Percentiles rank a stretch among this genome's conserved stretches.
phyloP scores from a whole-genome alignment of 2,888 invertebrate species.

The Thelaira solivaga region DNA sequence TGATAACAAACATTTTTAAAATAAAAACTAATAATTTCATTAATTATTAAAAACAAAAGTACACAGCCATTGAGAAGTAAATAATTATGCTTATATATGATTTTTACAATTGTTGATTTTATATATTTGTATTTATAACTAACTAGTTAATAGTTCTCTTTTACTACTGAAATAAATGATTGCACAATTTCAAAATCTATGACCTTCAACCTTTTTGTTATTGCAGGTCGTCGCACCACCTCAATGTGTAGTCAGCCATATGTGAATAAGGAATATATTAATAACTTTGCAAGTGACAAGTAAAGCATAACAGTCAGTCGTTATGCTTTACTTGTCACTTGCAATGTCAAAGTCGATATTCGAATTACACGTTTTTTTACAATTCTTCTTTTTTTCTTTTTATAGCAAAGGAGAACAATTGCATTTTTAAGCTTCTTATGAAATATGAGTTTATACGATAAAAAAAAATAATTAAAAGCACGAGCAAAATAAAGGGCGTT shows the following conservation, averaged over 20 bases:
- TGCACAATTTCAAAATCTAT: background rate
- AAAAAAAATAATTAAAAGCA: background rate
- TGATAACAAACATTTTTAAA: no score
- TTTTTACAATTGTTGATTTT: no score
- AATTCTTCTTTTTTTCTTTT: background rate
- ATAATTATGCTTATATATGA: no score
- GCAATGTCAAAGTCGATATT: constrained; percentile 53
- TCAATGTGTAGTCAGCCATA: background rate
- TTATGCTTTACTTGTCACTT: constrained; percentile 28
- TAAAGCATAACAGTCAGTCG: background rate
- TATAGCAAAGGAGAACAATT: background rate
- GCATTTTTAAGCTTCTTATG: constrained; percentile 8
- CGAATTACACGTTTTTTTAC: background rate
- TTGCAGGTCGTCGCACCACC: no score
- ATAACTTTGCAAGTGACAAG: background rate
- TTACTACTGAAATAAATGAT: background rate
- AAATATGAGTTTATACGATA: background rate
- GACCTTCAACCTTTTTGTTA: background rate
- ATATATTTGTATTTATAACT: no score
- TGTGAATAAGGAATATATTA: background rate
- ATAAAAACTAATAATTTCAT: no score
- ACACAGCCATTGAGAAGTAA: no score
- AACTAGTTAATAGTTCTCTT: no score
- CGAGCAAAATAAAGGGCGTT: no score
- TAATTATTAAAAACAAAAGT: no score